These are phyloP conservation scores for Nothocercus nigrocapillus DNA, from an alignment of 2,113 vertebrate genomes.

Conservation along the genomic window DNA sequence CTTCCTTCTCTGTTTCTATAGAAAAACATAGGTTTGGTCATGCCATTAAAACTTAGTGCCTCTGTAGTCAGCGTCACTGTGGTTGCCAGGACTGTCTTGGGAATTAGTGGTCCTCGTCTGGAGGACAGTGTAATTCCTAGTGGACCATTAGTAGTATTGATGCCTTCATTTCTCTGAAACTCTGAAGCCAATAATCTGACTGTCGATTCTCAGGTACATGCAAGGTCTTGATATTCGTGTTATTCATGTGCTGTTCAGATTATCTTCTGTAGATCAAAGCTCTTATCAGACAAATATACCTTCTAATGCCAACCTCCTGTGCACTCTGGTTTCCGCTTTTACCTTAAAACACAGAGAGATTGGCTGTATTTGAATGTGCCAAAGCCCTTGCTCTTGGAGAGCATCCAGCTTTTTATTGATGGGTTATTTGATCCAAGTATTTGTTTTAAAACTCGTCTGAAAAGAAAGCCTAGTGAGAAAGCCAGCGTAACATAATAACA, in stretches of 20 bases:
- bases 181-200: neutral
- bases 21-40: neutral
- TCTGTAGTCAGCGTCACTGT: neutral
- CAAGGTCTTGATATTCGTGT: neutral
- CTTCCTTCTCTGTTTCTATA: neutral
- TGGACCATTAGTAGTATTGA: neutral
- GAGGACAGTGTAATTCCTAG: neutral
- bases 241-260: neutral
- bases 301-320: neutral
- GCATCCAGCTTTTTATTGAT: constrained; percentile 37
- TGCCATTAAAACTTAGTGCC: neutral
- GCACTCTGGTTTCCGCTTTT: neutral
- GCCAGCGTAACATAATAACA: neutral
- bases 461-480: neutral
- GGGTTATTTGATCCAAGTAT: neutral
- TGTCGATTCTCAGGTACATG: neutral
- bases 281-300: neutral
- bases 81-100: neutral
- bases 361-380: neutral
- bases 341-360: neutral
- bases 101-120: neutral
- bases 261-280: neutral
- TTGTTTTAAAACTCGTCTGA: constrained; percentile 16
- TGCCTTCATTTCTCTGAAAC: neutral
- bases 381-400: constrained; percentile 7